phyloP scores from a whole-genome alignment of 2,113 vertebrate genomes.

The Clinocottus analis region DNA sequence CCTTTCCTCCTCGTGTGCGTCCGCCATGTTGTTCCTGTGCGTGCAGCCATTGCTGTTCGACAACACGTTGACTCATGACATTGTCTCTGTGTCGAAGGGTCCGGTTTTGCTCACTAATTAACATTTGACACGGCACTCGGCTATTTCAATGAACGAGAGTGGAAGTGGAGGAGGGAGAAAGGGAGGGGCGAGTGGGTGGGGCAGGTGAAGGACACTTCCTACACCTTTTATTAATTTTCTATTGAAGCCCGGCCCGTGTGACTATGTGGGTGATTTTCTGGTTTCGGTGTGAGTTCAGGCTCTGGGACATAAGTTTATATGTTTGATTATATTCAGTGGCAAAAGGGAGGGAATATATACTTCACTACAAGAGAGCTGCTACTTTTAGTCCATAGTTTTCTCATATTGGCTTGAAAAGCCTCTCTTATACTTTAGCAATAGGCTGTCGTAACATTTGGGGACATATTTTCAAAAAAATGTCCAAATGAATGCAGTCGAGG shows the following conservation, averaged over 20 bases:
- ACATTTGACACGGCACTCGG: not conserved
- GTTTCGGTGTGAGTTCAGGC: not conserved
- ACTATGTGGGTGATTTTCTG: not conserved
- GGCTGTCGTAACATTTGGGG: not conserved
- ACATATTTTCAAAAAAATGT: not conserved
- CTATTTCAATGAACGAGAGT: slow-evolving; percentile 13
- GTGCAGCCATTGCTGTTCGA: not conserved
- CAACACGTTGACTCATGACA: not conserved
- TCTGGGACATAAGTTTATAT: not conserved
- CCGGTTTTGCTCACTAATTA: slow-evolving; percentile 2
- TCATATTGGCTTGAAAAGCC: not conserved
- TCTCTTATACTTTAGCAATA: not conserved
- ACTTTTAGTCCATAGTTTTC: not conserved
- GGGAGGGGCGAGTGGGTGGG: not conserved
- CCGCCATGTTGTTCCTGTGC: not conserved
- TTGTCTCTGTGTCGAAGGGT: not conserved
- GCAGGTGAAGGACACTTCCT: not conserved
- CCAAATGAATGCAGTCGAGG: not conserved
- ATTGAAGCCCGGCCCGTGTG: not conserved
- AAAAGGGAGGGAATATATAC: no score
- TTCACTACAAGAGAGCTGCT: not conserved
- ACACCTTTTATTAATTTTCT: not conserved
- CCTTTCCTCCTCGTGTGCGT: not conserved
- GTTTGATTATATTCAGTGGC: not conserved
- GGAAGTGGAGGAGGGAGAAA: not conserved